Percentiles rank a stretch among this genome's conserved stretches.
Conservation (phyloP, 1,140 invertebrate genomes). For the Brachionus calyciflorus region DNA sequence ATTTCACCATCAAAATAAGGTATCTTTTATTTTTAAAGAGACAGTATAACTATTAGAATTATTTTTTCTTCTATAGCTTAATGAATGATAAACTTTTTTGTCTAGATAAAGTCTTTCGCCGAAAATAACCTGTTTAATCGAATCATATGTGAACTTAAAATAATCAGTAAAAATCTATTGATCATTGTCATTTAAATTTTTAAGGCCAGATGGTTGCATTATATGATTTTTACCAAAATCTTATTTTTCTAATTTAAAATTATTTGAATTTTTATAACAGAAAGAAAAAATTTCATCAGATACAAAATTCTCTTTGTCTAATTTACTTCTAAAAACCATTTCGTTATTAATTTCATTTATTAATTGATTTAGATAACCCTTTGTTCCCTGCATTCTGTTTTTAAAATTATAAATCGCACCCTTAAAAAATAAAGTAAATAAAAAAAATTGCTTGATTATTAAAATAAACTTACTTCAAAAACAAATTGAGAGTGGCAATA, state of each 20-base stretch:
- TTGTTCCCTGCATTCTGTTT: background rate
- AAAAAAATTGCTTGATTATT: background rate
- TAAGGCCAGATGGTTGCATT: background rate
- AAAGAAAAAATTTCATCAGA: background rate
- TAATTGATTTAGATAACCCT: background rate
- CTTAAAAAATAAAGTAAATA: background rate
- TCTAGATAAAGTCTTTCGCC: no score
- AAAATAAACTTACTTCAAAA: background rate
- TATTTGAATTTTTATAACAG: background rate
- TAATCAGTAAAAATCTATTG: background rate
- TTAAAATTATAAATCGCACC: background rate
- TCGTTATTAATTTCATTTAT: background rate
- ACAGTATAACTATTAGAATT: no score
- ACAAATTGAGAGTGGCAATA: constrained; percentile 30
- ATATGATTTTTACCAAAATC: background rate
- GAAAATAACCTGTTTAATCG: no score
- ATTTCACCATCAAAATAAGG: no score
- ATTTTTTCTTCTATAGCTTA: no score
- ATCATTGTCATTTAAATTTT: background rate
- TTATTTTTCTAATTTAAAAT: background rate
- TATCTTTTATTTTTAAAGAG: no score
- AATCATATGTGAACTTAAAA: background rate
- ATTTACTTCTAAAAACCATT: background rate
- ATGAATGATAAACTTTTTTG: no score
- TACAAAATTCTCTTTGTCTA: background rate